Evolutionary conservation across 2,113 vertebrate genomes (phyloP).

Genomic region (Colossoma macropomum): DNA sequence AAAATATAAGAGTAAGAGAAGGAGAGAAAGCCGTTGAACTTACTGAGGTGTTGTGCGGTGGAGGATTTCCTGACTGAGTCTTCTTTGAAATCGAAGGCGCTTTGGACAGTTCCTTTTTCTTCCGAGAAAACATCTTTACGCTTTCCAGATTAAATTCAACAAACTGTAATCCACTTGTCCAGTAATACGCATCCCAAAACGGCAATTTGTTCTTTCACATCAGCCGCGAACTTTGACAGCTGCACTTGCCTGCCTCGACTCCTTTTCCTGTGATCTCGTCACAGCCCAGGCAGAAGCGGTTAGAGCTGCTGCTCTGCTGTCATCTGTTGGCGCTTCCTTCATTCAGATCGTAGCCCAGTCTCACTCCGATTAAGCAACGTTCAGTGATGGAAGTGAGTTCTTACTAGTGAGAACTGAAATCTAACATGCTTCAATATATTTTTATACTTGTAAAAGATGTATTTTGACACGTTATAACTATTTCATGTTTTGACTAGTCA

Average conservation of each 20-base stretch:
- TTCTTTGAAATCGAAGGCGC: slow-evolving; percentile 87
- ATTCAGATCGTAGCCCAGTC: too few relatives aligned
- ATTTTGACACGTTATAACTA: too few relatives aligned
- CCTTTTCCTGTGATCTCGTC: slow-evolving; percentile 32
- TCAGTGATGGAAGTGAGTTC: too few relatives aligned
- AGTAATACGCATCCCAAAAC: background rate
- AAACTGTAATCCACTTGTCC: background rate
- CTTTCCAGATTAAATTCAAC: background rate
- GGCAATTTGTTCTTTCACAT: background rate
- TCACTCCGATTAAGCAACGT: too few relatives aligned
- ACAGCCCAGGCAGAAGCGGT: background rate
- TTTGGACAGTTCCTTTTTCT: slow-evolving; percentile 85
- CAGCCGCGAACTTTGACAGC: slow-evolving; percentile 29
- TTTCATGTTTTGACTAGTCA: too few relatives aligned
- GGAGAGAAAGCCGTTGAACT: slow-evolving; percentile 61
- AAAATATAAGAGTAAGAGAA: too few relatives aligned
- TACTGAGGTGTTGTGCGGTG: slow-evolving; percentile 75
- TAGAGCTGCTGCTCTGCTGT: slow-evolving; percentile 1
- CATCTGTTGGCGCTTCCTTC: slow-evolving; percentile 29
- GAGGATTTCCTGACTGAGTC: slow-evolving; percentile 79
- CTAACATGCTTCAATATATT: too few relatives aligned
- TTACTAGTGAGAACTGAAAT: too few relatives aligned
- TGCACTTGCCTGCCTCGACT: slow-evolving; percentile 46
- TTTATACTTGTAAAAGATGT: too few relatives aligned
- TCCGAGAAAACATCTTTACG: slow-evolving; percentile 83